These are phyloP conservation scores for Chironomus tepperi DNA, from an alignment of 1,140 invertebrate species.

Conservation along the genomic window DNA sequence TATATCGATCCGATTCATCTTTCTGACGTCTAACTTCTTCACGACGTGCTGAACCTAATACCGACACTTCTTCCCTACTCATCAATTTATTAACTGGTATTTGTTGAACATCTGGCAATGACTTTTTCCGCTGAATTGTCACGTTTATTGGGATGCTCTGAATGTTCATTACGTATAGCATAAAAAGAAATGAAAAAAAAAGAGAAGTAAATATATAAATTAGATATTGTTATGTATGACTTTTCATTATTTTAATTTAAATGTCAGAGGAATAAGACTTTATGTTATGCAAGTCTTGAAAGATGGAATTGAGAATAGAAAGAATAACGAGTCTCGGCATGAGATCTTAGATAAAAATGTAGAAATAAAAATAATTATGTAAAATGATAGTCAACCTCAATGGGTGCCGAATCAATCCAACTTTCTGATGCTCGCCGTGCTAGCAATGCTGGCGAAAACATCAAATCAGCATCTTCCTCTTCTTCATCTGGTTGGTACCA, in stretches of 20 bases:
- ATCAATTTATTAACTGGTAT: constrained; percentile 71
- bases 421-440: constrained; percentile 72
- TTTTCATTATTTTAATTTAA: constrained; percentile 19
- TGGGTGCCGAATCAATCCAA: constrained; percentile 74
- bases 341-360: neutral
- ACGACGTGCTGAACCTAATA: constrained; percentile 81
- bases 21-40: constrained; percentile 86
- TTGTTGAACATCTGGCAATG: constrained; percentile 84
- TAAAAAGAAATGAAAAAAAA: neutral
- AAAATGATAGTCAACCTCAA: constrained; percentile 55
- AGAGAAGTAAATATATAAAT: neutral
- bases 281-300: neutral
- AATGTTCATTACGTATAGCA: constrained; percentile 27
- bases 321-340: neutral
- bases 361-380: neutral
- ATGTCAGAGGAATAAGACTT: neutral
- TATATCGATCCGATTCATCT: constrained; percentile 83
- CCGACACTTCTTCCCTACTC: constrained; percentile 90
- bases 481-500: constrained; percentile 62
- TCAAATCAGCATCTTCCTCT: constrained; percentile 71
- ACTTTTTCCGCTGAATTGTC: constrained; percentile 81
- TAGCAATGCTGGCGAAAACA: constrained; percentile 75
- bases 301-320: neutral
- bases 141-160: constrained; percentile 59
- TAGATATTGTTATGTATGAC: neutral